A percentile compares a stretch with the other conserved stretches of the same genome.
phyloP scores from a whole-genome alignment of 2,888 invertebrate species.

The Aquatica leii region DNA sequence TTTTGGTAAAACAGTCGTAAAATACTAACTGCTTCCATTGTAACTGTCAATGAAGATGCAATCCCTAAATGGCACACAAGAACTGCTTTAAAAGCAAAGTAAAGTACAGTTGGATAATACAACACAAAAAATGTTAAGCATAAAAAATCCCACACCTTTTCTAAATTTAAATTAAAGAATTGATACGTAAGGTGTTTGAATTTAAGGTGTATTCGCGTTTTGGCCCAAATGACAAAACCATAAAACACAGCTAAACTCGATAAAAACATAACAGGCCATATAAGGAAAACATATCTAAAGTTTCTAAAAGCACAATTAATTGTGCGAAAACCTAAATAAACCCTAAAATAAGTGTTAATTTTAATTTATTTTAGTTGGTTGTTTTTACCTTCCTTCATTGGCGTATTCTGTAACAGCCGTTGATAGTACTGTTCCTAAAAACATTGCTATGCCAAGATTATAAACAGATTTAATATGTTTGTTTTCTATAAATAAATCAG shows the following conservation, averaged over 20 bases:
- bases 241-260: no score
- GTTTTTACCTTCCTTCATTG: background rate
- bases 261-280: no score
- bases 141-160: no score
- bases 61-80: background rate
- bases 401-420: slow-evolving; percentile 74
- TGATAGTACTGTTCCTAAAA: slow-evolving; percentile 76
- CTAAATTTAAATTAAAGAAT: no score
- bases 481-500: slow-evolving; percentile 74
- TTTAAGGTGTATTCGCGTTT: no score
- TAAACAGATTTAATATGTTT: slow-evolving; percentile 85
- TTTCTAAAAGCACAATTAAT: no score
- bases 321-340: slow-evolving; percentile 60
- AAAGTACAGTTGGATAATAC: no score
- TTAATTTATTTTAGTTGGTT: slow-evolving; percentile 44
- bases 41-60: background rate
- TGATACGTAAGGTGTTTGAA: no score
- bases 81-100: background rate
- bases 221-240: no score
- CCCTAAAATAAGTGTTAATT: slow-evolving; percentile 66
- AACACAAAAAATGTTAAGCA: no score
- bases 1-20: background rate
- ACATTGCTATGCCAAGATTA: slow-evolving; percentile 81
- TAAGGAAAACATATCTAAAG: no score
- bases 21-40: slow-evolving; percentile 15